Conservation (phyloP, 2,888 invertebrate species). For the Ophion obscuratus region DNA sequence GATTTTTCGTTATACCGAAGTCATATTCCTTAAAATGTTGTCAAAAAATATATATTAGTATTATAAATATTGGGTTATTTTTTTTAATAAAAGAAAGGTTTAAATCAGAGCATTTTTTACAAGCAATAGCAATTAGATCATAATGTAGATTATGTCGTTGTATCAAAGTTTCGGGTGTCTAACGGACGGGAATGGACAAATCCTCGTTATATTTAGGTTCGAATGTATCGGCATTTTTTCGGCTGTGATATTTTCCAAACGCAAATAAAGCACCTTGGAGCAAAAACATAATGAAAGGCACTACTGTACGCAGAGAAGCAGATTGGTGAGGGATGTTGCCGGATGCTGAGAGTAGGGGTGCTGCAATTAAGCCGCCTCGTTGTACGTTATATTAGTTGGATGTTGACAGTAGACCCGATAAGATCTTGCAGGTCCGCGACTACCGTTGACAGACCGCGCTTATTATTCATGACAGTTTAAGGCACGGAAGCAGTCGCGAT, state of each 20-base stretch:
- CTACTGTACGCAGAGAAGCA: conserved; percentile 34
- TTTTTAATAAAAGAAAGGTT: no score
- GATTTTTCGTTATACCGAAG: no score
- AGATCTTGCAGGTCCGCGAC: conserved; percentile 77
- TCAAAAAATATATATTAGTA: no score
- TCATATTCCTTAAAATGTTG: no score
- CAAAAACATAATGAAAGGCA: conserved; percentile 17
- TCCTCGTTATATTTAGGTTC: not conserved
- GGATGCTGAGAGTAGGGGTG: conserved; percentile 73
- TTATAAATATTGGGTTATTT: no score
- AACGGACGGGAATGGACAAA: no score
- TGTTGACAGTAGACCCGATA: conserved; percentile 82
- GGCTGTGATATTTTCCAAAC: conserved; percentile 71
- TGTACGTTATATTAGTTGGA: conserved; percentile 82
- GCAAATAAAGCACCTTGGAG: conserved; percentile 76
- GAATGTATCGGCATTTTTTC: conserved; percentile 33
- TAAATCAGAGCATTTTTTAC: no score
- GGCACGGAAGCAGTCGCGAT: conserved; percentile 53
- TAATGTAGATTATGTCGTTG: no score
- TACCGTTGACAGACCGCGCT: conserved; percentile 69
- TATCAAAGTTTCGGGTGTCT: no score
- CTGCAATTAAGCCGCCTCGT: conserved; percentile 81
- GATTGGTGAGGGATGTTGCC: conserved; percentile 53
- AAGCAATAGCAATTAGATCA: no score
- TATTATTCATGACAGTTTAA: conserved; percentile 81